Evolutionary conservation across 2,888 invertebrate species (phyloP), one percentile per base, ranked within the genome.

Genomic region (Bellardia pandia): DNA sequence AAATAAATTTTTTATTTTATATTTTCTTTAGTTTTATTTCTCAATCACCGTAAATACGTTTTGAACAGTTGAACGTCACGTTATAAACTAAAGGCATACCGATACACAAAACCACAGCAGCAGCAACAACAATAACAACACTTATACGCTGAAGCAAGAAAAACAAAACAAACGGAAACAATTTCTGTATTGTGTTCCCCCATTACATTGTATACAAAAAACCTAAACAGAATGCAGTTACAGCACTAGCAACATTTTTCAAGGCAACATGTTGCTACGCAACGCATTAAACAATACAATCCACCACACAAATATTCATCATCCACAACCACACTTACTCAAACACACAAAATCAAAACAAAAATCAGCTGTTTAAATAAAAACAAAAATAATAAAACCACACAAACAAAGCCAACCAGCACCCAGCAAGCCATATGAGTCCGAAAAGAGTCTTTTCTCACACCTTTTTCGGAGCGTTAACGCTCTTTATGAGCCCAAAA

Each of bases 51-150:
- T 81, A 68, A 78, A 77, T 33, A 87, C 85, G 86, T 80, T 83
- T 83, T 66, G 74, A 85, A 81, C 87, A 85, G 87, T 87, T 87
- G 81, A 84, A 85, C 87, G 87, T 85, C 84, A 87, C 85, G 87
- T 85, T 81, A 81, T 74, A 85, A 87, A 87, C 87, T 86, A 76
- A 86, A 84, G 66, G 66, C 76, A 85, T 85, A 48, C 79, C 84
- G 76, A 86, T 84, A 80, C 86, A 84, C 53, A 60, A 75, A 82
- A 58, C 66, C 82, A 68, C 66, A 82, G 69, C 78, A 82, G 23
- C 76, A 53, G 33, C 60, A 69, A 51, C 71, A 82, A 60, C 56
- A 64, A 77, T 69, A 82, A 78, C 45, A 72, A 74, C 42, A 48
- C 9, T 23, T 37, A 64, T 45, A 37, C 62, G 62, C 23, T 74